Base-by-base conservation (phyloP, 1,140 invertebrate genomes). In the Drosophila micromelanica region DNA sequence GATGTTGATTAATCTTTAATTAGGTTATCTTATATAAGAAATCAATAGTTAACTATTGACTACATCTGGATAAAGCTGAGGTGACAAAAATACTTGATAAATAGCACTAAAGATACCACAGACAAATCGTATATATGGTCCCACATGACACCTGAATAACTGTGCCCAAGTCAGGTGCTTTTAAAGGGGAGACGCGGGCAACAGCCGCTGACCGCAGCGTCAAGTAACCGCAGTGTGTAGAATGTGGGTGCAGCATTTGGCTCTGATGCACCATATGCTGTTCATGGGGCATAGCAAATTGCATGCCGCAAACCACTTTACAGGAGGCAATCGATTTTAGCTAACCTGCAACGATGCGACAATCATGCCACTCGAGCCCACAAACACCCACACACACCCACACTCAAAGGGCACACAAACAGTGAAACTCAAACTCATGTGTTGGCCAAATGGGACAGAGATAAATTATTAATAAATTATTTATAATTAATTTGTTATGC, bases 381-480 rank as follows among this genome's bases (percentile, higher is more conserved):
- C n/a, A n/a, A n/a, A n/a, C n/a, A 17, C 46, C 42, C 62, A 20
- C 54, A 40, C 51, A 60, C 46, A 32, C 38, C 46, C 23, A 68
- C 37, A 32, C 35, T 15, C 60, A 52, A 46, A 67, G 27, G 27
- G 27, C 37, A 27, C 20, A 6, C 51, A 59, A 52, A 77, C 43
- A 54, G 12, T 20, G 23, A 32, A 56, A 54, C 79, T 70, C 70
- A 81, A 78, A 72, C 81, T 76, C 72, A 82, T 87, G 84, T 86
- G 75, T 69, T 73, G 82, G 82, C 74, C 71, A 74, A 78, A 67
- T 73, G 67, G 76, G 79, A 87, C 84, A 89, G 80, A 90, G 84
- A 89, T 89, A 89, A 89, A 89, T 89, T 85, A 79, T 89, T 90
- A 90, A 89, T 89, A 89, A 89, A 89, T 89, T 89, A 89, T 89